Evolutionary conservation across 2,113 vertebrate genomes (phyloP).

Genomic region (Notarius lentiginosus): DNA sequence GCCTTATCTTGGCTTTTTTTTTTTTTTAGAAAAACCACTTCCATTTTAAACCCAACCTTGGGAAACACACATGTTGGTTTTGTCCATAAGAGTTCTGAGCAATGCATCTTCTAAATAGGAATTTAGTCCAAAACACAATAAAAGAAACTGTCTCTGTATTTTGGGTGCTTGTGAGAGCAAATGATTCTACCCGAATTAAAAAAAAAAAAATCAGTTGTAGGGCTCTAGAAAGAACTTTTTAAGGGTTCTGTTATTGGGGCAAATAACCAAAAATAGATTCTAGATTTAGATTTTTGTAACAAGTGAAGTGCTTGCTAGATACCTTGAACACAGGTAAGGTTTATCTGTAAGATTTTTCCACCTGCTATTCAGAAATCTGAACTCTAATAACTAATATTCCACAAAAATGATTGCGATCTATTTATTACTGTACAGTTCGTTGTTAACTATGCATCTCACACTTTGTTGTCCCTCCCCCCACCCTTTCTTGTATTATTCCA

Average conservation of each 20-base stretch:
- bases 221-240: neutral
- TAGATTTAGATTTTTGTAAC: neutral
- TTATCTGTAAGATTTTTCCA: neutral
- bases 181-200: neutral
- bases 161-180: neutral
- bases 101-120: neutral
- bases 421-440: neutral
- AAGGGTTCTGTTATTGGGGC: neutral
- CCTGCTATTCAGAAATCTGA: neutral
- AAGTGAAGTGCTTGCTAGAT: neutral
- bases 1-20: neutral
- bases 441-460: neutral
- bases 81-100: neutral
- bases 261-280: neutral
- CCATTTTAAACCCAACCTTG: neutral
- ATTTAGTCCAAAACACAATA: neutral
- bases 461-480: neutral
- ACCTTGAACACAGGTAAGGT: neutral
- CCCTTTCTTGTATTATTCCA: constrained; percentile 48
- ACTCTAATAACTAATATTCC: neutral
- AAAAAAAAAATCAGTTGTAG: neutral
- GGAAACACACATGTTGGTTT: neutral
- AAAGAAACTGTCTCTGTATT: neutral
- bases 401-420: neutral
- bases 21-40: neutral